Conservation (phyloP, 1,140 invertebrate species). For the Drosophila tropicalis region DNA sequence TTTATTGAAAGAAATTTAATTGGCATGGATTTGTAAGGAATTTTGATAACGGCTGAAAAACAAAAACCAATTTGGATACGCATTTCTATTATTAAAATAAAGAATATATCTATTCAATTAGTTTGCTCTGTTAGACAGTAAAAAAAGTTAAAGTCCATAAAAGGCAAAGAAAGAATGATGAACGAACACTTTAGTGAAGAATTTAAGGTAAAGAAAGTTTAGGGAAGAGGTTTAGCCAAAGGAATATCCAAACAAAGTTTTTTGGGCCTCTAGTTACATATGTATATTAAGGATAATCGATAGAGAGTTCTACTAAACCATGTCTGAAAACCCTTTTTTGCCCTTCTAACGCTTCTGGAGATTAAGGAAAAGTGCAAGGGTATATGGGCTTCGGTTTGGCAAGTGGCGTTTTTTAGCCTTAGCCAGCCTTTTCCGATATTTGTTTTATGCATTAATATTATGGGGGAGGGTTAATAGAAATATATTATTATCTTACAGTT, state of each 20-base stretch:
- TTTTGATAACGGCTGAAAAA: background rate
- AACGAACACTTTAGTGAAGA: too few species aligned
- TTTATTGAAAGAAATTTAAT: background rate
- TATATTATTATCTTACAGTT: slow-evolving; percentile 66
- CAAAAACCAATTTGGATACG: background rate
- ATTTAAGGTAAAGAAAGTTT: too few species aligned
- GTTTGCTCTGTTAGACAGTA: too few species aligned
- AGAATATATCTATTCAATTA: background rate
- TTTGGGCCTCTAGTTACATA: too few species aligned
- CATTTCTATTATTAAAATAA: background rate
- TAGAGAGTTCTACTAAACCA: background rate
- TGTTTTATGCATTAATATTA: background rate
- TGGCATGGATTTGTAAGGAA: background rate
- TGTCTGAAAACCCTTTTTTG: background rate
- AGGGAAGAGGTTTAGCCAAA: too few species aligned
- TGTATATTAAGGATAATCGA: too few species aligned
- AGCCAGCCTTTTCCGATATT: background rate
- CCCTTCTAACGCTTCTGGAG: too few species aligned
- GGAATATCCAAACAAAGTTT: too few species aligned
- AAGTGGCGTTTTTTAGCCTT: background rate
- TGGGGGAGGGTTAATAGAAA: slow-evolving; percentile 22
- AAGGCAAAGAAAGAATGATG: too few species aligned
- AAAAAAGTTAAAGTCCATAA: too few species aligned
- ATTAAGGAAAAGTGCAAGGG: background rate
- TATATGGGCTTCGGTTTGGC: background rate